Evolutionary conservation across 2,888 invertebrate genomes (phyloP).

Genomic region (Epistrophella euchroma): DNA sequence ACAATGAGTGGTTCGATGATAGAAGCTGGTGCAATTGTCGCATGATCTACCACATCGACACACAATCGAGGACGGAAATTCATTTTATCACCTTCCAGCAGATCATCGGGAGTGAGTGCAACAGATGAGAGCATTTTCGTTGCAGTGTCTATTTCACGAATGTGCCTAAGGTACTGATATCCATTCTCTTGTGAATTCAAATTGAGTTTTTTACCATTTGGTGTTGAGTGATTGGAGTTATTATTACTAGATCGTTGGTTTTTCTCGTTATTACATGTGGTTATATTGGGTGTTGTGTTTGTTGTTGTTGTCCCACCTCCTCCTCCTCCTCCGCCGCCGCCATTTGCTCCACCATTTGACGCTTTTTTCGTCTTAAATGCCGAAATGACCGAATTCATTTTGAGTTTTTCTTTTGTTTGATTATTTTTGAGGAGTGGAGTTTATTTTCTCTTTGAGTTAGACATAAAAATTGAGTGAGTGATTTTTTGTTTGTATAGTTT

Average conservation of each 20-base stretch:
- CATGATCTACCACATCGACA: conserved; percentile 79
- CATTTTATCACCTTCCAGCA: conserved; percentile 77
- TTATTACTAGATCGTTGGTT: conserved; percentile 75
- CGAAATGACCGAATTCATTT: conserved; percentile 84
- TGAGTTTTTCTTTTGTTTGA: conserved; percentile 60
- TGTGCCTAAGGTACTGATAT: conserved; percentile 83
- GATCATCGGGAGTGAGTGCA: conserved; percentile 78
- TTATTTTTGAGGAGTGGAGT: conserved; percentile 32
- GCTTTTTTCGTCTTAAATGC: conserved; percentile 83
- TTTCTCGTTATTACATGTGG: conserved; percentile 74
- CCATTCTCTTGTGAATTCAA: conserved; percentile 82
- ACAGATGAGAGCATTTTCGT: conserved; percentile 82
- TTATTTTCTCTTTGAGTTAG: conserved; percentile 68
- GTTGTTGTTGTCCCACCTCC: conserved; percentile 24
- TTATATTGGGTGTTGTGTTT: conserved; percentile 57
- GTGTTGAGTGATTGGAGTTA: conserved; percentile 67
- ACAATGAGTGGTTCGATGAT: conserved; percentile 77
- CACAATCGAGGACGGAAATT: conserved; percentile 78
- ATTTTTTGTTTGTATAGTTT: conserved; percentile 13
- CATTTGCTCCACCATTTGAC: conserved; percentile 52
- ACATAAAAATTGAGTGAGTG: conserved; percentile 68
- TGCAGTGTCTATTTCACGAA: conserved; percentile 83
- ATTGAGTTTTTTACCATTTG: conserved; percentile 72
- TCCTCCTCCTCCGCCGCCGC: conserved; percentile 23
- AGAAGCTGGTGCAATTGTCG: conserved; percentile 74